These are phyloP conservation scores for Aphyosemion australe DNA, from an alignment of 2,113 vertebrate genomes.

Conservation along the genomic window DNA sequence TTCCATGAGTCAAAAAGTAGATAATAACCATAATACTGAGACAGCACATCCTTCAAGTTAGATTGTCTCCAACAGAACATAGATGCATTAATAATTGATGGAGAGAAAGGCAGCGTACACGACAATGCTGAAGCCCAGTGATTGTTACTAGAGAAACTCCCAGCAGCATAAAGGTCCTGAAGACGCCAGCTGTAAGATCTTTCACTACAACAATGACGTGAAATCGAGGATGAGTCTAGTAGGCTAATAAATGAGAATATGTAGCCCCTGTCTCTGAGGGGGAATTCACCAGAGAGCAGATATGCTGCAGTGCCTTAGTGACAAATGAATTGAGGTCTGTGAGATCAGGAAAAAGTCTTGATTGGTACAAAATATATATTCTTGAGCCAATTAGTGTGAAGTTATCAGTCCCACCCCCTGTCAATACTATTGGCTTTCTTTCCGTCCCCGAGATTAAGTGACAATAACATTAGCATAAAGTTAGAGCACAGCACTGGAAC, in stretches of 20 bases:
- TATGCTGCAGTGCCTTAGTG: too few species aligned
- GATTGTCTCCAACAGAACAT: conserved; percentile 62
- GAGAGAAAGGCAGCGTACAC: conserved; percentile 54
- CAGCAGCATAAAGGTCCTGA: conserved; percentile 62
- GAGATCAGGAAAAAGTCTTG: too few species aligned
- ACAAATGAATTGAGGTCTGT: too few species aligned
- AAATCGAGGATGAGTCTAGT: conserved; percentile 47
- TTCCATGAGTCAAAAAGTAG: conserved; percentile 69
- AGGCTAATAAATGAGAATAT: conserved; percentile 57
- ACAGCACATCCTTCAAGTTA: conserved; percentile 71
- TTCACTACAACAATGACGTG: conserved; percentile 49
- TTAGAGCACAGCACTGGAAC: conserved; percentile 36
- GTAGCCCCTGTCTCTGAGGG: conserved; percentile 31
- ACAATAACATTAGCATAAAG: conserved; percentile 53
- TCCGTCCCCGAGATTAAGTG: conserved; percentile 25
- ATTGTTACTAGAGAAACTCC: conserved; percentile 57
- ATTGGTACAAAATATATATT: neutral
- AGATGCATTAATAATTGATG: conserved; percentile 75
- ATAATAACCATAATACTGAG: conserved; percentile 72
- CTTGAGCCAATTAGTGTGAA: too few species aligned
- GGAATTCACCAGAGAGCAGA: conserved; percentile 31
- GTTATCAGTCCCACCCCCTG: conserved; percentile 4
- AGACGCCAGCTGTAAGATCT: conserved; percentile 64
- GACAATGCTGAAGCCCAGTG: conserved; percentile 42
- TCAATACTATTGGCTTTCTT: conserved; percentile 61